Base-by-base conservation (phyloP, 2,888 invertebrate species). In the Caenorhabditis sp. region DNA sequence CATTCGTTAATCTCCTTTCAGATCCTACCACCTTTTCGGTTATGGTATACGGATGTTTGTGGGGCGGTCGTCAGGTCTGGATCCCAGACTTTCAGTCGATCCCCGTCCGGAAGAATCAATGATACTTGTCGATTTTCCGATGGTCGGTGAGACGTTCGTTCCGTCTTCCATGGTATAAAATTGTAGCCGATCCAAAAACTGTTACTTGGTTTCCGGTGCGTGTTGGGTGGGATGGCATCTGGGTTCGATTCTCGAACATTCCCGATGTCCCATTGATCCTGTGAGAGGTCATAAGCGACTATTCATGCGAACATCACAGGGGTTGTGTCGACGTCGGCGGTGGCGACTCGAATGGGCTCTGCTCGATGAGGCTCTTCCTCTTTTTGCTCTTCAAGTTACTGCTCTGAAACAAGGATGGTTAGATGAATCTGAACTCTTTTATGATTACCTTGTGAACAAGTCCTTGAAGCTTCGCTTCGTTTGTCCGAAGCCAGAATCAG, bases 161-260 rank as follows among this genome's bases (percentile, higher is more conserved):
- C 38, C 2, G 38, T 38, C 12, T 54, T 51, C 51, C 44, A 8
- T 44, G 44, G 31, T 31, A 31, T 31, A 6, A 6, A 31, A 31
- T n/a, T n/a, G 31, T 31, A 31, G 31, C 31, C 4, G 5, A 31
- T 31, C 31, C 38, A 38, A 10, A 6, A 38, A 38, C 38, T 10
- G 38, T 31, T 31, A 6, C 12, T 10, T 38, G 38, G 12, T 38
- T 35, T 4, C 8, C 5, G 8, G 5, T 38, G 38, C 12, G 38
- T 10, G 12, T 38, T 10, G 2, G 12, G 19, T 26, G 6, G 24
- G 54, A 54, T 22, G 19, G 19, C 47, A 69, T 22, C 16, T 22
- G 73, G 72, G 51, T 73, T 24, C 73, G 63, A 73, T 73, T 73
- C 73, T 73, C 73, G 73, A 51, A 73, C 38, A 26, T 73, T 73